These are phyloP conservation scores for Caracal caracal DNA, from an alignment of 2,113 vertebrate genomes.

Conservation along the genomic window DNA sequence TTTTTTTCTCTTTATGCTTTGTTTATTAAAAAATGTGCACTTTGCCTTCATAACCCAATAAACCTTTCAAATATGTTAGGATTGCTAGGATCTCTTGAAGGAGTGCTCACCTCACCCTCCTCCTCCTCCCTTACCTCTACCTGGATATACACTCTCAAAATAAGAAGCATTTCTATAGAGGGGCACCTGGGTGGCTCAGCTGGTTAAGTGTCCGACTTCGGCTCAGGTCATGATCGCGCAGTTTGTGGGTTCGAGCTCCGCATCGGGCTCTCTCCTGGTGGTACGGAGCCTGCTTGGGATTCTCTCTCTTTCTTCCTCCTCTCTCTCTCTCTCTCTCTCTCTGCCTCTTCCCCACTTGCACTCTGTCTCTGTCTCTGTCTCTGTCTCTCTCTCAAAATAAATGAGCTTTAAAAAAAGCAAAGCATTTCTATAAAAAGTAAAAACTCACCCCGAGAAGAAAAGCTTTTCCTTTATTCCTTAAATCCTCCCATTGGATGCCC, in stretches of 20 bases:
- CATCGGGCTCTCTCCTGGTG: no score
- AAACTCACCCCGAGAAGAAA: slow-evolving; percentile 19
- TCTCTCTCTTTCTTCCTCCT: no score
- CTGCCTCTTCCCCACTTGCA: no score
- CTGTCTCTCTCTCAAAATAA: neutral
- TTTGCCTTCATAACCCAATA: neutral
- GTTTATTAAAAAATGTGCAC: neutral
- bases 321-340: no score
- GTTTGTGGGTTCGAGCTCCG: no score
- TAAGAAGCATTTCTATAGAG: neutral
- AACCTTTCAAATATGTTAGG: neutral
- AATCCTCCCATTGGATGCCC: neutral
- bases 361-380: no score
- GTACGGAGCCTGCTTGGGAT: no score
- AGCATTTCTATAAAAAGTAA: slow-evolving; percentile 1
- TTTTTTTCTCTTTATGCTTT: neutral
- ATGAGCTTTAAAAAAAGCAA: no score
- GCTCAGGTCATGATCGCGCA: no score
- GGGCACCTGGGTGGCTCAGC: no score
- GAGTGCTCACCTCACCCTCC: neutral
- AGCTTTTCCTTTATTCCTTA: slow-evolving; percentile 40
- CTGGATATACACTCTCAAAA: slow-evolving; percentile 21
- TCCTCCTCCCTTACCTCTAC: neutral
- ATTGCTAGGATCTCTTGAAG: neutral
- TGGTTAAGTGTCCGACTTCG: no score